These are phyloP conservation scores for Microctonus hyperodae DNA, from an alignment of 2,888 invertebrate species.

Conservation along the genomic window DNA sequence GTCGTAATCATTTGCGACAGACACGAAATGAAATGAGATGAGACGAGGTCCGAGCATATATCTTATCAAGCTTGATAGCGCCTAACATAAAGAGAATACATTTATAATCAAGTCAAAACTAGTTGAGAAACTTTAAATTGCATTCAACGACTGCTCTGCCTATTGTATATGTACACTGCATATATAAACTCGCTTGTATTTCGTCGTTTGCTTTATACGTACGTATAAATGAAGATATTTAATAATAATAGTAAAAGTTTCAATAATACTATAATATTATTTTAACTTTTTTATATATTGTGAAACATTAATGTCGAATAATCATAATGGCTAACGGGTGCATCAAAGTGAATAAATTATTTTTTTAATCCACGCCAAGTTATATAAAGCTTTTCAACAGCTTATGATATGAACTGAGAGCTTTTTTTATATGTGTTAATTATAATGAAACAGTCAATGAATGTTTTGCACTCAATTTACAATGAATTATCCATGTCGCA, in stretches of 20 bases:
- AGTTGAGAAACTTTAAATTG: constrained; percentile 60
- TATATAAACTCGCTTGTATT: constrained; percentile 26
- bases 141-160: constrained; percentile 51
- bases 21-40: neutral
- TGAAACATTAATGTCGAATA: no score
- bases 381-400: no score
- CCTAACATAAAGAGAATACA: constrained; percentile 49
- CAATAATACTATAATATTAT: no score
- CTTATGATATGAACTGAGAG: no score
- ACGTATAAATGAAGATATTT: neutral
- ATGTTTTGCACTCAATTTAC: neutral
- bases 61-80: constrained; percentile 38
- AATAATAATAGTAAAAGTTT: neutral
- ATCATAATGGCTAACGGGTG: no score
- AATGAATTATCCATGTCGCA: neutral
- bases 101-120: constrained; percentile 54
- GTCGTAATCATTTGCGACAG: neutral
- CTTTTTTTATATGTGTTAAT: no score
- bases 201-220: constrained; percentile 31
- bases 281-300: no score
- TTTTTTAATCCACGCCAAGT: no score
- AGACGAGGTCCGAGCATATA: constrained; percentile 18
- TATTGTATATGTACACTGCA: no score
- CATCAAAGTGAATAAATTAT: no score
- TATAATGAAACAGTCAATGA: neutral